Base-by-base conservation (phyloP, 2,888 invertebrate genomes). In the Eupeodes latifasciatus region DNA sequence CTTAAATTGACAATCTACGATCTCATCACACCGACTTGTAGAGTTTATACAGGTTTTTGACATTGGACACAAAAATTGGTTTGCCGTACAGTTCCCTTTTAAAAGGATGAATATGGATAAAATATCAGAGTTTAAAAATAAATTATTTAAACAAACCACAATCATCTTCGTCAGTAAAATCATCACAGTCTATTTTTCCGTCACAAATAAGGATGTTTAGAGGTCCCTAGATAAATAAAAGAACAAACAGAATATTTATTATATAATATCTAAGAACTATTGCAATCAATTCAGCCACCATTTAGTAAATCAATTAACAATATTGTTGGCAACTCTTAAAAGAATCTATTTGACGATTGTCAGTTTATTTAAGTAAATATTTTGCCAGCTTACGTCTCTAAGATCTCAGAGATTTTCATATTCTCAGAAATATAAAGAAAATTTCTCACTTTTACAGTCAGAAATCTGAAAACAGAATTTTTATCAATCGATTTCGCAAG, bases 81-180 rank as follows among this genome's bases (percentile, higher is more conserved):
- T 92, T 19, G 93, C 92, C 0, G 93, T 92, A 90, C 97, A 97
- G 44, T 93, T 94, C 89, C 93, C 96, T 96, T 88, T 61, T 27
- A 5, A 40, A 0, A 0, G 49, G 6, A 40, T 9, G n/a, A n/a
- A 14, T 10, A 10, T 11, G 27, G 1, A 34, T 59, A 7, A 5
- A 64, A n/a, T 10, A 16, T n/a, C 1, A n/a, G 5, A n/a, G 2
- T 40, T 16, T 4, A 16, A 16, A n/a, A 19, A 9, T 27, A 14
- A 9, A 36, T 36, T n/a, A 5, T 9, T 59, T 34, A 36, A 9
- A 90, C 94, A 94, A 94, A 97, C 96, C 94, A 92, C 97, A 97
- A 91, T 95, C 94, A 47, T 94, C 91, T 94, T 98, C 98, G 92
- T 98, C 98, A 14, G 95, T 95, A n/a, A 94, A 93, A 94, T 97